Percentiles rank a stretch among this genome's conserved stretches.
These are phyloP conservation scores for Stenodema calcarata DNA, from an alignment of 2,888 invertebrate species.

Conservation along the genomic window DNA sequence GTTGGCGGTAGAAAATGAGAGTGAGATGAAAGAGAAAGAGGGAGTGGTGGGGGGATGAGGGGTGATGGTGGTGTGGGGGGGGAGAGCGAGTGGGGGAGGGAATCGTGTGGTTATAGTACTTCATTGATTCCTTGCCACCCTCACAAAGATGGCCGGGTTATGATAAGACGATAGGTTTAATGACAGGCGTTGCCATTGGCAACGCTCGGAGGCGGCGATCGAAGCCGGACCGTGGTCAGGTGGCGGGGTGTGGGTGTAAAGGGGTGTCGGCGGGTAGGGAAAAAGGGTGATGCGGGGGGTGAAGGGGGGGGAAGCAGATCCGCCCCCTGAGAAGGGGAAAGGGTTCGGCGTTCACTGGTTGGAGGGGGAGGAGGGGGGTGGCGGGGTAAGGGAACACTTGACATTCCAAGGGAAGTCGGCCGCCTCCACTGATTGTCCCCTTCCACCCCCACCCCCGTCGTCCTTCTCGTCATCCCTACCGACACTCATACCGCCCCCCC, in stretches of 20 bases:
- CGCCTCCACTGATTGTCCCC: slow-evolving; percentile 47
- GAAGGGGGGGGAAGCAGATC: neutral
- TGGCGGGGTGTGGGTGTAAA: slow-evolving; percentile 56
- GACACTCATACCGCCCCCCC: neutral
- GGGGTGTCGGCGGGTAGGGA: neutral
- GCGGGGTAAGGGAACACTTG: slow-evolving; percentile 43
- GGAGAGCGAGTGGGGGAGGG: neutral
- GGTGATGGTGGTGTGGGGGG: neutral
- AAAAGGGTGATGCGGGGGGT: neutral
- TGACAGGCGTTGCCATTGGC: slow-evolving; percentile 65
- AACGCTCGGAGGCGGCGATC: slow-evolving; percentile 61
- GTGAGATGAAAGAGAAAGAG: slow-evolving; percentile 3
- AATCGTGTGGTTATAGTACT: slow-evolving; percentile 48
- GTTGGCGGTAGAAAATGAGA: neutral
- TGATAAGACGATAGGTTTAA: slow-evolving; percentile 67
- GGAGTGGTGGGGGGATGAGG: neutral
- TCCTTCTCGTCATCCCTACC: neutral
- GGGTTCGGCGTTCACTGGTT: too few relatives aligned
- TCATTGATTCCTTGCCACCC: slow-evolving; percentile 49
- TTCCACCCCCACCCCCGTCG: neutral
- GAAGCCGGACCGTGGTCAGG: slow-evolving; percentile 62
- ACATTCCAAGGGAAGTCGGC: slow-evolving; percentile 50
- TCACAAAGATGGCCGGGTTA: slow-evolving; percentile 63
- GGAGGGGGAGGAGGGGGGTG: slow-evolving; percentile 10
- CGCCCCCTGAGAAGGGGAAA: neutral